These are phyloP conservation scores for Linyphia triangularis DNA, from an alignment of 2,888 invertebrate species.

Conservation along the genomic window DNA sequence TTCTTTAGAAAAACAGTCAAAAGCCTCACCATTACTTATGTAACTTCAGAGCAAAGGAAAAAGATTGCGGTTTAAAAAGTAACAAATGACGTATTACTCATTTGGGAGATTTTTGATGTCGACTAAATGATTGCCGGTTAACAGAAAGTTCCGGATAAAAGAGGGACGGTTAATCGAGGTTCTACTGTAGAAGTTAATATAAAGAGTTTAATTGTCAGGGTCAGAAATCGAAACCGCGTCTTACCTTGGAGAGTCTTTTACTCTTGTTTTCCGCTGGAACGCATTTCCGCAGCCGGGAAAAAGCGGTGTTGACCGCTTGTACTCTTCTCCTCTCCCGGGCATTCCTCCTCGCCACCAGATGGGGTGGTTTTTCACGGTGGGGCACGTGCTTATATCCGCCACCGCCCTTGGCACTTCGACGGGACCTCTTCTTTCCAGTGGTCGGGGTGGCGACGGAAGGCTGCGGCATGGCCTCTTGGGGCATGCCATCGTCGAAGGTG, in stretches of 20 bases:
- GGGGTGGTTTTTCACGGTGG: constrained; percentile 83
- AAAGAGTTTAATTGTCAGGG: too few species aligned
- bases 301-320: constrained; percentile 85
- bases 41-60: too few species aligned
- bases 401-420: constrained; percentile 62
- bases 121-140: too few species aligned
- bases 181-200: too few species aligned
- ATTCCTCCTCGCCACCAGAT: constrained; percentile 83
- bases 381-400: constrained; percentile 77
- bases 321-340: constrained; percentile 84
- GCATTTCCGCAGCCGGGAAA: constrained; percentile 83
- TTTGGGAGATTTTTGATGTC: too few species aligned
- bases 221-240: too few species aligned
- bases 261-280: constrained; percentile 82
- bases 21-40: too few species aligned
- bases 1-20: too few species aligned
- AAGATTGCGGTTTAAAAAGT: too few species aligned
- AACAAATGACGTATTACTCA: too few species aligned
- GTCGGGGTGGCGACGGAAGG: constrained; percentile 1
- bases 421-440: neutral
- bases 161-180: too few species aligned
- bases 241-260: constrained; percentile 84
- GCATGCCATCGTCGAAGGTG: constrained; percentile 11
- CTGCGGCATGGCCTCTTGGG: neutral
- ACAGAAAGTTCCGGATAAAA: too few species aligned